phyloP scores from a whole-genome alignment of 2,113 vertebrate genomes.

The Crocuta crocuta region DNA sequence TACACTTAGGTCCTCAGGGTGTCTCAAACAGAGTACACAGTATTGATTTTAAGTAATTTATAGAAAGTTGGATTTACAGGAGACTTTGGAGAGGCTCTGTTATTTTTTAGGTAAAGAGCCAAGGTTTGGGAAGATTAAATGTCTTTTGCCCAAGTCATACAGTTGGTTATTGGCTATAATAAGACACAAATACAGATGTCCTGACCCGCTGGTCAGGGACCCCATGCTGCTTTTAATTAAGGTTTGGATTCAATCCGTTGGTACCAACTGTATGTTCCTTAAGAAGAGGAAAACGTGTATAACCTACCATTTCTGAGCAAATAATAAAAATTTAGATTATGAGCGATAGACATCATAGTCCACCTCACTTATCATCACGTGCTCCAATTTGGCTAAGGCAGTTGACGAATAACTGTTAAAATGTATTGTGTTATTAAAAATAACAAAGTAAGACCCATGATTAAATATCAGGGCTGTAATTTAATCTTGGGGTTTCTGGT shows the following conservation, averaged over 20 bases:
- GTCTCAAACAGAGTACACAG: background rate
- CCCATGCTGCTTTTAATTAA: slow-evolving; percentile 67
- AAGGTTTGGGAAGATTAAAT: background rate
- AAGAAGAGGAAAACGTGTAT: slow-evolving; percentile 33
- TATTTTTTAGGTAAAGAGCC: background rate
- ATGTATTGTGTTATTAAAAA: slow-evolving; percentile 85
- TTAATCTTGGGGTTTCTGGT: slow-evolving; percentile 88
- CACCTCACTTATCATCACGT: slow-evolving; percentile 42
- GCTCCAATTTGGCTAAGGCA: slow-evolving; percentile 71
- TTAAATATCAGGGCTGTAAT: slow-evolving; percentile 86
- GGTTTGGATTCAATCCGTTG: slow-evolving; percentile 44
- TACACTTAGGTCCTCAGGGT: background rate
- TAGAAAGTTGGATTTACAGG: background rate
- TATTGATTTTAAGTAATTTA: slow-evolving; percentile 21
- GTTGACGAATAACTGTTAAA: slow-evolving; percentile 84
- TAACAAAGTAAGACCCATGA: slow-evolving; percentile 84
- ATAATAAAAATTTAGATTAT: slow-evolving; percentile 64
- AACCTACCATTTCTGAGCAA: slow-evolving; percentile 57
- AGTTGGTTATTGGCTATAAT: slow-evolving; percentile 36
- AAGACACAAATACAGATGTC: slow-evolving; percentile 48
- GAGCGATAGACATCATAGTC: background rate
- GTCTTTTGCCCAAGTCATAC: slow-evolving; percentile 43
- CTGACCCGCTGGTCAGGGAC: slow-evolving; percentile 38
- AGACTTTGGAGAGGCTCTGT: background rate
- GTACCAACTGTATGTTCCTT: slow-evolving; percentile 64